Base-by-base conservation (phyloP, 2,888 invertebrate species). In the Zelleria hepariella region DNA sequence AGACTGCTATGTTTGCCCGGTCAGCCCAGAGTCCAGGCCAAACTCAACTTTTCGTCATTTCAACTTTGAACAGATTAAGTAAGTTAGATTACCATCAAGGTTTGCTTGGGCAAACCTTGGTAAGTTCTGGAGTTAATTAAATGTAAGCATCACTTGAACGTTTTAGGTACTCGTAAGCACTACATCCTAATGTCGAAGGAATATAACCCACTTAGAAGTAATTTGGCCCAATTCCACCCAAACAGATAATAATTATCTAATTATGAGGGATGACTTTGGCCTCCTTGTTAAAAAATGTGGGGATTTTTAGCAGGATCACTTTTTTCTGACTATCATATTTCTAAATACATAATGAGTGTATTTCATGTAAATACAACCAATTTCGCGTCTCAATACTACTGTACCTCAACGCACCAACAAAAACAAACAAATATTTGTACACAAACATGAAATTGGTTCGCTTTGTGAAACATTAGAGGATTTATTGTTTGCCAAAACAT, bases 71-170 rank as follows among this genome's bases (percentile, higher is more conserved):
- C 53, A 53, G 24, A 15, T 24, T 23, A 53, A 53, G 24, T 15
- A 53, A 53, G 53, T 53, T 53, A 53, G 23, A 25, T 53, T 53
- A 53, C 53, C 21, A 24, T 53, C 53, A 25, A 53, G 53, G 24
- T 25, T 53, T 53, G 25, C 25, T 8, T 8, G 24, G 49, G 20
- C 20, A 7, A 49, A 10, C 32, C 15, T 42, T 42, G 32, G 15
- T 42, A 2, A 42, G 15, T 42, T 42, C 15, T 5, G 32, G 10
- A 42, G 32, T 15, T 42, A 42, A 42, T 42, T 10, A 42, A 42
- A 42, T 42, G 32, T 42, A 42, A 42, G 32, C 32, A 42, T 42
- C 32, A 4, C 1, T 2, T 42, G 15, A 42, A 42, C 32, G 32
- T 42, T 42, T 10, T 42, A 42, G 32, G 15, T 15, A 6, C 15